Conservation (phyloP, 2,888 invertebrate genomes). For the Sycophila texana region DNA sequence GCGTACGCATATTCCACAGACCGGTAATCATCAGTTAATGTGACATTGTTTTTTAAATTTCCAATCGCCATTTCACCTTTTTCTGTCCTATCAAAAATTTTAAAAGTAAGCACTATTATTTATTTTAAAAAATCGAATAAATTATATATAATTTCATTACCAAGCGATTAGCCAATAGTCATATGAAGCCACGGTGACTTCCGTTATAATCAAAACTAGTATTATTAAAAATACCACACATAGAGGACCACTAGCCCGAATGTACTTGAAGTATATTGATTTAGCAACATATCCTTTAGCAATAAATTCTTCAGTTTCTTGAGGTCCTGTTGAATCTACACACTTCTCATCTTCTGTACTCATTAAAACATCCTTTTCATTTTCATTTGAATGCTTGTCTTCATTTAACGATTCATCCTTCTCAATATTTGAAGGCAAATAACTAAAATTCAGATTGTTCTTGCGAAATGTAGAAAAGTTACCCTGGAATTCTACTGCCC, state of each 20-base stretch:
- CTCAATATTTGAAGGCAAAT: background rate
- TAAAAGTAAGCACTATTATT: slow-evolving; percentile 46
- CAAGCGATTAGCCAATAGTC: slow-evolving; percentile 89
- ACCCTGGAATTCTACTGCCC: slow-evolving; percentile 80
- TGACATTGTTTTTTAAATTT: background rate
- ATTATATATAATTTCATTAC: slow-evolving; percentile 77
- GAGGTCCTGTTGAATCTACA: slow-evolving; percentile 75
- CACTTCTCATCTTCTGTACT: background rate
- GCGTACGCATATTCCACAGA: slow-evolving; percentile 51
- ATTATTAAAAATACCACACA: slow-evolving; percentile 78
- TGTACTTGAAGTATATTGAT: slow-evolving; percentile 82
- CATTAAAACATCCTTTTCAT: background rate
- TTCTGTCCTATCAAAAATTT: background rate
- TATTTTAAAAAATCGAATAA: slow-evolving; percentile 69
- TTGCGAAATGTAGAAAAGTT: slow-evolving; percentile 78
- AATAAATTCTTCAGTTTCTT: slow-evolving; percentile 81
- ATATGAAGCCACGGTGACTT: slow-evolving; percentile 82
- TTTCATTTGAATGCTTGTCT: background rate
- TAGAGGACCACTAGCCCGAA: slow-evolving; percentile 82
- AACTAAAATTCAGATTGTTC: slow-evolving; percentile 63
- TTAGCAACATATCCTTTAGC: slow-evolving; percentile 81
- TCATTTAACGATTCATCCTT: background rate
- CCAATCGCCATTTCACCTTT: background rate
- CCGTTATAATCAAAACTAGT: slow-evolving; percentile 80
- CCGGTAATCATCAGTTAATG: background rate